Percentiles rank a stretch among this genome's conserved stretches.
These are phyloP conservation scores for Siphamia tubifer DNA, from an alignment of 2,113 vertebrate genomes.

Conservation along the genomic window DNA sequence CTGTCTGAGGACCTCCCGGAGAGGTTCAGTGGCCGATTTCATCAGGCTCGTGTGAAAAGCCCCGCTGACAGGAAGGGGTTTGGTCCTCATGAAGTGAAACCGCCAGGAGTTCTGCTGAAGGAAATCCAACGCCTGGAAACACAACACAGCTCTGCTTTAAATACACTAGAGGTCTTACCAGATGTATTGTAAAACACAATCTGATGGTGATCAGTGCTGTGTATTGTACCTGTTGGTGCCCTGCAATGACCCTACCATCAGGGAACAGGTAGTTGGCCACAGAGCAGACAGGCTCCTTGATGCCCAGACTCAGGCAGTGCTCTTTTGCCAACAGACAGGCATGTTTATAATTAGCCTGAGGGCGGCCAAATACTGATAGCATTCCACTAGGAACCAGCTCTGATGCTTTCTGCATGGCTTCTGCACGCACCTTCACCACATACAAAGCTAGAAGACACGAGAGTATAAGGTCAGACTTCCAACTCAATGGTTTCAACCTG, in stretches of 20 bases:
- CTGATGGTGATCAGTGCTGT: too few species aligned
- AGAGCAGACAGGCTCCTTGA: slow-evolving; percentile 86
- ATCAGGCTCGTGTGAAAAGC: slow-evolving; percentile 94
- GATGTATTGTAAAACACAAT: not conserved
- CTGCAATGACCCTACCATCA: slow-evolving; percentile 91
- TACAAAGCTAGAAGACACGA: slow-evolving; percentile 80
- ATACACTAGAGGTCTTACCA: not conserved
- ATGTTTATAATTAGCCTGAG: slow-evolving; percentile 79
- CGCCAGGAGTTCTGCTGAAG: slow-evolving; percentile 85
- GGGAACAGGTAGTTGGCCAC: slow-evolving; percentile 94
- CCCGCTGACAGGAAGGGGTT: slow-evolving; percentile 87
- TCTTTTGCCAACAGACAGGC: slow-evolving; percentile 88
- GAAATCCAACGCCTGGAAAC: slow-evolving; percentile 87
- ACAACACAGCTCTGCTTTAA: not conserved
- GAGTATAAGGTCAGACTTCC: not conserved
- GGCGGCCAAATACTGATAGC: slow-evolving; percentile 86
- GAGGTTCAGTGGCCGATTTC: slow-evolving; percentile 81
- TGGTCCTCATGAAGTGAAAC: slow-evolving; percentile 81
- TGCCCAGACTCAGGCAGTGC: slow-evolving; percentile 84
- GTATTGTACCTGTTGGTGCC: slow-evolving; percentile 85
- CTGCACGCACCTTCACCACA: slow-evolving; percentile 90
- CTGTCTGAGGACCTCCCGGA: slow-evolving; percentile 80
- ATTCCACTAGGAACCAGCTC: slow-evolving; percentile 88
- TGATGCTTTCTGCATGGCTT: slow-evolving; percentile 93
- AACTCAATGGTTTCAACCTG: too few species aligned